A percentile compares a stretch with the other conserved stretches of the same genome.
Evolutionary conservation across 2,888 invertebrate species (phyloP).

Genomic region (Coenonympha arcania): DNA sequence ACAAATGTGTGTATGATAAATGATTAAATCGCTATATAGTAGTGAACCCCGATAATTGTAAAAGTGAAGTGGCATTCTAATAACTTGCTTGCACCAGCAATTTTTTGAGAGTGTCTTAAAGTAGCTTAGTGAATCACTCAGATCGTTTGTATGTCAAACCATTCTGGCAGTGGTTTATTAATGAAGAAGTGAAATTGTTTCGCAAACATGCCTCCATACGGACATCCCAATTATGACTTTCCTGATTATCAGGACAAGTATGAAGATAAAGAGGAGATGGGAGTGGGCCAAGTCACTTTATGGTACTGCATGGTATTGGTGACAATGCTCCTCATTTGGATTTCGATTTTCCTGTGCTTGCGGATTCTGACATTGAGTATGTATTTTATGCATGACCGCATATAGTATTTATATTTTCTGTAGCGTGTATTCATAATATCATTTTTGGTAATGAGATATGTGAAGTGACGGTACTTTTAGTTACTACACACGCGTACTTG

Average conservation of each 20-base stretch:
- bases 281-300: slow-evolving; percentile 47
- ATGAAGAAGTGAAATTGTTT: slow-evolving; percentile 10
- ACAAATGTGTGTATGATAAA: too few species aligned
- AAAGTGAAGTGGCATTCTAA: slow-evolving; percentile 37
- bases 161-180: slow-evolving; percentile 18
- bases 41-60: not conserved
- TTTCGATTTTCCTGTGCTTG: slow-evolving; percentile 54
- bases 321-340: slow-evolving; percentile 52
- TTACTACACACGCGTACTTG: too few species aligned
- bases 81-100: slow-evolving; percentile 47
- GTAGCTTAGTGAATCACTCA: slow-evolving; percentile 23
- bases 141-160: slow-evolving; percentile 38
- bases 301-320: slow-evolving; percentile 58
- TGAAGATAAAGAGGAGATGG: slow-evolving; percentile 29
- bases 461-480: not conserved
- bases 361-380: slow-evolving; percentile 51
- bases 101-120: slow-evolving; percentile 41
- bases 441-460: not conserved
- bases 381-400: slow-evolving; percentile 10
- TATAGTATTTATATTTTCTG: not conserved
- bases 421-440: not conserved
- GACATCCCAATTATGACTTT: slow-evolving; percentile 42
- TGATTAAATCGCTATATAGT: not conserved
- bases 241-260: slow-evolving; percentile 25
- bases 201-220: slow-evolving; percentile 52